Evolutionary conservation across 2,797 vertebrate species (phyloP), one percentile per base, ranked within the genome.

Genomic region (Leuciscus waleckii): DNA sequence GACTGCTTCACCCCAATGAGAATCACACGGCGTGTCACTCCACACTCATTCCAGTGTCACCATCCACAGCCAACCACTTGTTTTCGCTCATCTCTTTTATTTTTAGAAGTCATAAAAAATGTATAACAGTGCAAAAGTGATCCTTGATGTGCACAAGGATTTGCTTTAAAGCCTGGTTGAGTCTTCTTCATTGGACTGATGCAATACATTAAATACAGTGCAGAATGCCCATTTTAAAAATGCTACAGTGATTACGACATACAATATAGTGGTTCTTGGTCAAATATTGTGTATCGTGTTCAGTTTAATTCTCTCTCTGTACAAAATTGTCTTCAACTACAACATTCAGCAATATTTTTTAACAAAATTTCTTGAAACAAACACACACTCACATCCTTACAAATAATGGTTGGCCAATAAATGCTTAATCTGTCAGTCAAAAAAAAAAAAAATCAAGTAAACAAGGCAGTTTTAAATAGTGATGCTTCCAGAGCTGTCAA

Each of bases 31-130:
- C 61, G n/a, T 26, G 49, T 81, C 75, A 51, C 49, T 89, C 63
- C 35, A 88, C 65, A 77, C 17, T n/a, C 86, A 89, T 86, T 89
- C 71, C 87, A 78, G n/a, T 81, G n/a, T 82, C 54, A 79, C 73
- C 61, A 73, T 77, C 43, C 56, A 76, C 79, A 81, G 51, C 37
- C 61, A 69, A 67, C 51, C 21, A 29, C 35, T 58, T 54, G 35
- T 77, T 81, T 76, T 69, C 49, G 26, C 68, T 81, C 21, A 70
- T 69, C 75, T 81, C 79, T 88, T 89, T 90, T 77, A 89, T 88
- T 89, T 89, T 81, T 67, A 56, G 68, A 89, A 82, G 54, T 87
- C 63, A 85, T 87, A 69, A 82, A 10, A 71, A 54, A 35, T 16
- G 21, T 8, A 74, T 3, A 43, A 58, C 49, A 81, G 56, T 87